Percentiles rank a stretch among this genome's conserved stretches.
These are phyloP conservation scores for Megalopta genalis DNA, from an alignment of 1,140 invertebrate species.

Conservation along the genomic window DNA sequence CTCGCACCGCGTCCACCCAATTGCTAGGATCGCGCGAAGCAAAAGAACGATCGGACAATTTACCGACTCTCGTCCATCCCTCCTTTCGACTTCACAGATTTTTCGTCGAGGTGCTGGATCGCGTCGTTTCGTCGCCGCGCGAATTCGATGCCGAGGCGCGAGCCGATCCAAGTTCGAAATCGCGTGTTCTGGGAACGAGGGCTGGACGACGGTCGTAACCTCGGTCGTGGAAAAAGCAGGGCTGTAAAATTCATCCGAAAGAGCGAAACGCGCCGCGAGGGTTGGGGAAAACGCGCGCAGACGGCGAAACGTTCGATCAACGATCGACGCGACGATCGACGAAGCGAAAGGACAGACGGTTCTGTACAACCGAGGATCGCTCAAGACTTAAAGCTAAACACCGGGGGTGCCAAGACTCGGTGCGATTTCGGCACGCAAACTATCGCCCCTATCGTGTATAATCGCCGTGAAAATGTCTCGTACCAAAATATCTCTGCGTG, in stretches of 20 bases:
- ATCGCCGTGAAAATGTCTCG: conserved; percentile 38
- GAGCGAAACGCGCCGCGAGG: not conserved
- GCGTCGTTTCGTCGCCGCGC: no score
- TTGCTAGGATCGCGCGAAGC: no score
- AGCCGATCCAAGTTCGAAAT: no score
- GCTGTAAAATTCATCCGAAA: not conserved
- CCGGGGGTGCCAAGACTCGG: not conserved
- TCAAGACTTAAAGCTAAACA: conserved; percentile 10
- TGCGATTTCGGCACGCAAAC: conserved; percentile 26
- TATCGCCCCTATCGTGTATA: conserved; percentile 24
- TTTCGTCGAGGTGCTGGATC: no score
- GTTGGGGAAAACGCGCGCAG: not conserved
- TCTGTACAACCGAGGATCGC: conserved; percentile 40
- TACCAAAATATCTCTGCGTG: conserved; percentile 64
- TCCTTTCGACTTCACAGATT: no score
- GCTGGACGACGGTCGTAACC: no score
- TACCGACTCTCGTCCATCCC: no score
- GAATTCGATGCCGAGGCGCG: no score
- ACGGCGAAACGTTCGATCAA: not conserved
- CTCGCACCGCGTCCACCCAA: no score
- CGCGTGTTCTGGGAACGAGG: no score
- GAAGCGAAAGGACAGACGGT: not conserved
- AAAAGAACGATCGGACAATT: no score
- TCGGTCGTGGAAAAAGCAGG: no score
- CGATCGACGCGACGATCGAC: not conserved